A percentile compares a stretch with the other conserved stretches of the same genome.
phyloP scores from a whole-genome alignment of 1,140 invertebrate species.

The Phortica variegata region DNA sequence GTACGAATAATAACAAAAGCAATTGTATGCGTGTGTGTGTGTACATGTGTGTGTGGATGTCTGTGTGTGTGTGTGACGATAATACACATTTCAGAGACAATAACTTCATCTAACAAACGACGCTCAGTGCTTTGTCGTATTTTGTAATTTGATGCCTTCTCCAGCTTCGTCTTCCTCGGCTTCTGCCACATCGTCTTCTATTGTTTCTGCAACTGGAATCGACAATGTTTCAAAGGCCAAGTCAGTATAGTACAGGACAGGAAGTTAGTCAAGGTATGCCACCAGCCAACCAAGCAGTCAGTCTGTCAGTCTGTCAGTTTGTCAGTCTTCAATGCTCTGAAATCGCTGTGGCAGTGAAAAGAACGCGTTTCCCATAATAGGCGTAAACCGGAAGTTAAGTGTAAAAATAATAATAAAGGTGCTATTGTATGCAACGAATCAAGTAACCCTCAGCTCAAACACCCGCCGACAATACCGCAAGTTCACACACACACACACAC shows the following conservation, averaged over 20 bases:
- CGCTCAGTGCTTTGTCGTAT: conserved; percentile 16
- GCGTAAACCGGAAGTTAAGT: conserved; percentile 54
- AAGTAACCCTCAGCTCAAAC: conserved; percentile 19
- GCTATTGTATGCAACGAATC: conserved; percentile 18
- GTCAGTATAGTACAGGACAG: not conserved
- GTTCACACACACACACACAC: not conserved
- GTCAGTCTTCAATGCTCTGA: too few relatives aligned
- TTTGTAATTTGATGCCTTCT: conserved; percentile 43
- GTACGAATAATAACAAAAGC: conserved; percentile 41
- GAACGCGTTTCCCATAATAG: conserved; percentile 27
- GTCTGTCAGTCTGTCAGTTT: not conserved
- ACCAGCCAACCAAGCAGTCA: not conserved
- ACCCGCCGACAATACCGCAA: not conserved
- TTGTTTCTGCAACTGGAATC: too few relatives aligned
- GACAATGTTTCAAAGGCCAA: conserved; percentile 5
- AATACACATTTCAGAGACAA: conserved; percentile 42
- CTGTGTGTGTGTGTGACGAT: conserved; percentile 5
- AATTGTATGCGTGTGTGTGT: not conserved
- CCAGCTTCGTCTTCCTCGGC: too few relatives aligned
- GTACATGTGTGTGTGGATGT: not conserved
- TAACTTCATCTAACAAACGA: conserved; percentile 40
- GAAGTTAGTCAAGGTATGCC: not conserved
- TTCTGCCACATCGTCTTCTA: too few relatives aligned
- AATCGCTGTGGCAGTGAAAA: too few relatives aligned
- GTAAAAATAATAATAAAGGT: conserved; percentile 55